These are phyloP conservation scores for Drepana falcataria DNA, from an alignment of 2,888 invertebrate species.

Conservation along the genomic window DNA sequence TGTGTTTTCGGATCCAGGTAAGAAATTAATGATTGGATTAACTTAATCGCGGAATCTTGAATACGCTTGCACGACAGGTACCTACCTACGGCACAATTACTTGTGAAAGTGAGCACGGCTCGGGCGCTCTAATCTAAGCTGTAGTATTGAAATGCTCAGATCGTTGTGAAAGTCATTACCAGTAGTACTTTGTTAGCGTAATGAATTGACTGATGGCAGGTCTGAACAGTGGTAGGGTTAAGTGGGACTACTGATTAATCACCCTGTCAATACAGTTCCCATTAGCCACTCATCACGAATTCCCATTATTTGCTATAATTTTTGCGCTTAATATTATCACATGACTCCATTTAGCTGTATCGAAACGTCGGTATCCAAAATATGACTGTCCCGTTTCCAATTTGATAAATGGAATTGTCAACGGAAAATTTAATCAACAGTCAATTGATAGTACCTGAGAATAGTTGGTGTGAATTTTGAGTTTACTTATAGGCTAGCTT, in stretches of 20 bases:
- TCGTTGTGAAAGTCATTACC: constrained; percentile 72
- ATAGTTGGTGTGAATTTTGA: too few relatives aligned
- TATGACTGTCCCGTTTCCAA: constrained; percentile 25
- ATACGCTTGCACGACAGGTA: constrained; percentile 6
- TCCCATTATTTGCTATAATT: constrained; percentile 47
- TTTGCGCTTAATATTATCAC: constrained; percentile 30
- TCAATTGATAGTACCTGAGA: too few relatives aligned
- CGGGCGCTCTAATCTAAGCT: constrained; percentile 40
- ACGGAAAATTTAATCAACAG: too few relatives aligned
- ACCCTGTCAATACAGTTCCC: constrained; percentile 72
- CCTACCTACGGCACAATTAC: neutral
- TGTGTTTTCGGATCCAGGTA: constrained; percentile 11
- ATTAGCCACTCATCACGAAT: constrained; percentile 72
- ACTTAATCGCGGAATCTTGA: constrained; percentile 11
- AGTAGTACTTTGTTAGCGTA: constrained; percentile 74
- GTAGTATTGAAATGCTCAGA: constrained; percentile 48
- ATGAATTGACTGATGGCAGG: constrained; percentile 77
- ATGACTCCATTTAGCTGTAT: constrained; percentile 25
- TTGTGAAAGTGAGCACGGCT: constrained; percentile 26
- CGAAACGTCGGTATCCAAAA: constrained; percentile 20
- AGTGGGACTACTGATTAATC: constrained; percentile 76
- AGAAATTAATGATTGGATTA: constrained; percentile 11
- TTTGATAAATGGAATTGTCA: constrained; percentile 29
- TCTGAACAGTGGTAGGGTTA: constrained; percentile 73
- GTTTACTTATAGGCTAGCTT: too few relatives aligned